These are phyloP conservation scores for Scolopax mira DNA, from an alignment of 2,113 vertebrate genomes.

Conservation along the genomic window DNA sequence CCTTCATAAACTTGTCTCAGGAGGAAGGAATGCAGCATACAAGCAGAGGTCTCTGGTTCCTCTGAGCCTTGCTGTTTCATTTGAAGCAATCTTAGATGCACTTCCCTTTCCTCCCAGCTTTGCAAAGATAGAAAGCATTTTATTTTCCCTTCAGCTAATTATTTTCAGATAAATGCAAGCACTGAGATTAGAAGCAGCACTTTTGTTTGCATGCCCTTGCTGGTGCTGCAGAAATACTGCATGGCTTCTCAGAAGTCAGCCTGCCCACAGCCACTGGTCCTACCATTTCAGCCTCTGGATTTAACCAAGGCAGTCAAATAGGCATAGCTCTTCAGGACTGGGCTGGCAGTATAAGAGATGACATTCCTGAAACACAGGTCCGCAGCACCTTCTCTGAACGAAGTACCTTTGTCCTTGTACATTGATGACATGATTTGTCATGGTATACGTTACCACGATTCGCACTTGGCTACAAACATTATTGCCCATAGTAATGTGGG, in stretches of 20 bases:
- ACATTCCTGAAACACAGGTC: not conserved
- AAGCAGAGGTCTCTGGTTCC: conserved; percentile 30
- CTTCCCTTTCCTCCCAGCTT: not conserved
- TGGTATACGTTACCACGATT: not conserved
- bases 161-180: conserved; percentile 13
- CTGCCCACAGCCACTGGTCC: not conserved
- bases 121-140: not conserved
- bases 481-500: not conserved
- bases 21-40: conserved; percentile 50
- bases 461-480: not conserved
- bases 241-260: not conserved
- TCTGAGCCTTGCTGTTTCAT: conserved; percentile 29
- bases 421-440: not conserved
- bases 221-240: not conserved
- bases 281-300: not conserved
- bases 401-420: accelerated
- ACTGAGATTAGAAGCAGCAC: not conserved
- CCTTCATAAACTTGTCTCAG: conserved; percentile 82
- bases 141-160: conserved; percentile 36
- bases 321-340: not conserved
- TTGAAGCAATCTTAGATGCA: conserved; percentile 15
- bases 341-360: not conserved
- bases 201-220: not conserved
- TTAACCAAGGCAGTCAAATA: not conserved
- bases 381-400: not conserved